A percentile compares a stretch with the other conserved stretches of the same genome.
These are phyloP conservation scores for Gymnoscopelus microlampas DNA, from an alignment of 2,797 vertebrate genomes.

Conservation along the genomic window DNA sequence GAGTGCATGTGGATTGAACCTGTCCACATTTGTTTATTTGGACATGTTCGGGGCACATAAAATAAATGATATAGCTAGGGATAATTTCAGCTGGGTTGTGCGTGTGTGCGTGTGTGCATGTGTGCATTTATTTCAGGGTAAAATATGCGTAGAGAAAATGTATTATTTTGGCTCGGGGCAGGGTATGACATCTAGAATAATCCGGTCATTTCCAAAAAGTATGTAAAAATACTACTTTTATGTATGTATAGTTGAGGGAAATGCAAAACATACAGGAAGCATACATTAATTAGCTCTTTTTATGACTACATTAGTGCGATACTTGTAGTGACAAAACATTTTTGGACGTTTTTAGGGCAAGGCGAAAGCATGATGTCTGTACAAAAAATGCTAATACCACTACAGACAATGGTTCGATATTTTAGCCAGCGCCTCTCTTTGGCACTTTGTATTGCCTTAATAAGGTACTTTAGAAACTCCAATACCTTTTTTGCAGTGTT, in stretches of 20 bases:
- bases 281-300: slow-evolving; percentile 21
- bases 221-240: slow-evolving; percentile 17
- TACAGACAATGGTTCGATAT: slow-evolving; percentile 21
- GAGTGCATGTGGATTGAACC: background rate
- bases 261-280: slow-evolving; percentile 34
- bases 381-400: slow-evolving; percentile 26
- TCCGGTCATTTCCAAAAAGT: slow-evolving; percentile 25
- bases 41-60: too few relatives aligned
- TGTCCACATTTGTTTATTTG: too few relatives aligned
- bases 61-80: too few relatives aligned
- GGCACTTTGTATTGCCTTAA: slow-evolving; percentile 11
- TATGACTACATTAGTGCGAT: background rate
- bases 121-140: slow-evolving; percentile 11
- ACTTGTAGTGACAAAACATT: background rate
- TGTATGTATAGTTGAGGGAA: slow-evolving; percentile 32
- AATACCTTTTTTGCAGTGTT: background rate
- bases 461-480: background rate
- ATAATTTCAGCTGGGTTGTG: background rate
- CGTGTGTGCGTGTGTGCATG: background rate
- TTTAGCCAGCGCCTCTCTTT: slow-evolving; percentile 25
- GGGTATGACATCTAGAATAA: background rate
- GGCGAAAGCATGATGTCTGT: background rate
- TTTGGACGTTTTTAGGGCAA: slow-evolving; percentile 29
- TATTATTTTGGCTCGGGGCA: slow-evolving; percentile 23
- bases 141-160: slow-evolving; percentile 11